Evolutionary conservation across 1,140 invertebrate genomes (phyloP).

Genomic region (Diuraphis noxia): DNA sequence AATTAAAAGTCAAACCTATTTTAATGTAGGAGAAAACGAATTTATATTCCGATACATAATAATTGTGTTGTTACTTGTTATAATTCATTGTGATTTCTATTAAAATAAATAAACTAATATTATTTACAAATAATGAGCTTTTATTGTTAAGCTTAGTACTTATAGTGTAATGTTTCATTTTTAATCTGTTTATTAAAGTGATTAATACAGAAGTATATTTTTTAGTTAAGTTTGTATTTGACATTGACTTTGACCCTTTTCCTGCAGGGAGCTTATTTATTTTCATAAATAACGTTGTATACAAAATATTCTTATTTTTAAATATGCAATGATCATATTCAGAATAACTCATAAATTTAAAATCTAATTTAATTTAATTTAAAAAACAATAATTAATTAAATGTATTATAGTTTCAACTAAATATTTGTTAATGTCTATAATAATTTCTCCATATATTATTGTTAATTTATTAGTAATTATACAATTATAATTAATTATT

Average conservation of each 20-base stretch:
- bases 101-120: not conserved
- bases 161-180: not conserved
- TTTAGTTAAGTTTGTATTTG: not conserved
- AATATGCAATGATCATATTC: not conserved
- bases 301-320: not conserved
- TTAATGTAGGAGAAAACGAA: not conserved
- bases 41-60: not conserved
- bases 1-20: not conserved
- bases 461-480: no score
- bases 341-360: not conserved
- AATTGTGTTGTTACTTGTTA: not conserved
- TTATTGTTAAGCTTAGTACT: not conserved
- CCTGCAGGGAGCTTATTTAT: not conserved
- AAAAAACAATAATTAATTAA: not conserved
- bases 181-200: not conserved
- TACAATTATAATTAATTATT: no score
- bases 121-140: not conserved
- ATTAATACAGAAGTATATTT: not conserved
- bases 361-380: not conserved
- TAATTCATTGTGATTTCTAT: not conserved
- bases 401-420: not conserved
- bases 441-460: no score
- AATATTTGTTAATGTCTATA: not conserved
- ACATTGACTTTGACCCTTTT: not conserved
- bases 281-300: not conserved